phyloP scores from a whole-genome alignment of 2,113 vertebrate species.

The Stigmatopora nigra region DNA sequence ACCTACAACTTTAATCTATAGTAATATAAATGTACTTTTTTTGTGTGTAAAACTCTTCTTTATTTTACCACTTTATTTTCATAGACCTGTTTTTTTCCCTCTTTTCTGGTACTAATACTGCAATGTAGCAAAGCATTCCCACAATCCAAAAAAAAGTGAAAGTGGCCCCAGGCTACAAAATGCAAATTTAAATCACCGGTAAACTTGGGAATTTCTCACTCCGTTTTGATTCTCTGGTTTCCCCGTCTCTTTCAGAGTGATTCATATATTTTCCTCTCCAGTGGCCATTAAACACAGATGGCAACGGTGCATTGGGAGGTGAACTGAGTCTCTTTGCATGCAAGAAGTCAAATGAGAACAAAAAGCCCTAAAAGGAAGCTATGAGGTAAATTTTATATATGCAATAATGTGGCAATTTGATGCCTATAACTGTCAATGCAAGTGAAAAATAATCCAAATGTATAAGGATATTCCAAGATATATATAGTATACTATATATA shows the following conservation, averaged over 20 bases:
- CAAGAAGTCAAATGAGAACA: conserved; percentile 19
- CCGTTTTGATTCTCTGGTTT: conserved; percentile 36
- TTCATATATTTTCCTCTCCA: conserved; percentile 75
- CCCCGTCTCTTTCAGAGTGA: conserved; percentile 53
- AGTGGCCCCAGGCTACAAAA: conserved; percentile 22
- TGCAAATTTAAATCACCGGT: conserved; percentile 50
- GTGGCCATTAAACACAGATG: conserved; percentile 65
- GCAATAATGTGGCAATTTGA: not conserved
- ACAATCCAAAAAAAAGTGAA: too few relatives aligned
- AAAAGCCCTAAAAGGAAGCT: not conserved
- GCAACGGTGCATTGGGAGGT: conserved; percentile 28
- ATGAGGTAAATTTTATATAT: not conserved
- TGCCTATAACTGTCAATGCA: too few relatives aligned
- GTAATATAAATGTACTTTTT: too few relatives aligned
- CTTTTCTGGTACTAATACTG: too few relatives aligned
- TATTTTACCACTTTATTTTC: too few relatives aligned
- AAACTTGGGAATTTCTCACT: conserved; percentile 6
- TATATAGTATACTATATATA: too few relatives aligned
- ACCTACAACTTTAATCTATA: conserved; percentile 36
- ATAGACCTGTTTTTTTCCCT: too few relatives aligned
- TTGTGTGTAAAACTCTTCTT: too few relatives aligned
- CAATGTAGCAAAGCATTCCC: too few relatives aligned
- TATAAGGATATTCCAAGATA: too few relatives aligned
- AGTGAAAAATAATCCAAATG: too few relatives aligned
- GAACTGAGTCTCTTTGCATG: not conserved